Percentiles rank a stretch among this genome's conserved stretches.
Evolutionary conservation across 2,888 invertebrate species (phyloP).

Genomic region (Hydraecia micacea): DNA sequence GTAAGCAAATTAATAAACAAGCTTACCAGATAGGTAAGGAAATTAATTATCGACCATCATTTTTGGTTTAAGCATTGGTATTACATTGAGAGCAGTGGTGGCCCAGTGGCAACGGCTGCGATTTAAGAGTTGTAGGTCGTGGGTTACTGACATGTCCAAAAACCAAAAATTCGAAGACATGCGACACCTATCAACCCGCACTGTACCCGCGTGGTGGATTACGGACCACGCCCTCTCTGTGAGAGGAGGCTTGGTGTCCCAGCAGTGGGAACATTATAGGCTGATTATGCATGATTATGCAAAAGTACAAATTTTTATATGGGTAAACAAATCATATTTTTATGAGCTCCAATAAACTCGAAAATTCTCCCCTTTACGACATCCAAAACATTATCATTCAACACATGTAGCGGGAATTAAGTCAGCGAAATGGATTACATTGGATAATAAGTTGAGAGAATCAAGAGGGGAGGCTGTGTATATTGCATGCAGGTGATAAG

Average conservation of each 20-base stretch:
- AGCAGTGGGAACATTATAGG: no score
- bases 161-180: no score
- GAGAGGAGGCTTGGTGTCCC: no score
- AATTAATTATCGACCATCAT: slow-evolving; percentile 68
- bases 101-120: no score
- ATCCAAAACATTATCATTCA: slow-evolving; percentile 47
- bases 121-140: no score
- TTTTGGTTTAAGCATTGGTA: background rate
- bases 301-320: background rate
- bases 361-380: slow-evolving; percentile 43
- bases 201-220: no score
- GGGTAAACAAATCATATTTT: slow-evolving; percentile 19
- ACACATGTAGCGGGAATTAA: slow-evolving; percentile 56
- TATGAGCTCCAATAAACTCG: slow-evolving; percentile 29
- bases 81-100: no score
- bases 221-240: no score
- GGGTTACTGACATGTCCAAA: no score
- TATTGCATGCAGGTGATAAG: slow-evolving; percentile 64
- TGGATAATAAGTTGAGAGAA: slow-evolving; percentile 56
- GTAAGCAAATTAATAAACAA: slow-evolving; percentile 64
- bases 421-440: slow-evolving; percentile 51
- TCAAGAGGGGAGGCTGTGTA: slow-evolving; percentile 32
- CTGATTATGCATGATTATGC: no score
- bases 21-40: slow-evolving; percentile 49
- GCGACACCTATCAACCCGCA: no score